Base-by-base conservation (phyloP, 2,888 invertebrate species). In the Ornithoptera priamus region DNA sequence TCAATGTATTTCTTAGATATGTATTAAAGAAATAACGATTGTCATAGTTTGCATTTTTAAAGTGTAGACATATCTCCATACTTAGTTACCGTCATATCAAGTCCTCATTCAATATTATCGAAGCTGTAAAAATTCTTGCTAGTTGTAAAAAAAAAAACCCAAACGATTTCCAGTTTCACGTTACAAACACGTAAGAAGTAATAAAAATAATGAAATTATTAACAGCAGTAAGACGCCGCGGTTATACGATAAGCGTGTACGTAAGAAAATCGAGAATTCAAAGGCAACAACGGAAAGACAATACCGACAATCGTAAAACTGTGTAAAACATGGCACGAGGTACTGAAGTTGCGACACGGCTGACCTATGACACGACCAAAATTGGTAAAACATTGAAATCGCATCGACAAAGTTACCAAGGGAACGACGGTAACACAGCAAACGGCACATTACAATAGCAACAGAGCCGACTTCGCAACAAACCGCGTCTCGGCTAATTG, bases 361-460 rank as follows among this genome's bases (percentile, higher is more conserved):
- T 77, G 74, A 78, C 77, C 77, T 76, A 74, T 75, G 77, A 77
- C 77, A 76, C 72, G 71, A 74, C 75, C 73, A 74, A 77, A 75
- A 78, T 77, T 76, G 77, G 77, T 77, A 77, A 78, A 76, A 75
- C 76, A 75, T 76, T 77, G 72, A 76, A 74, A 76, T 74, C 73
- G 71, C 75, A 68, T 58, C 61, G 68, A 72, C 72, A 69, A 73
- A 30, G 17, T 62, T 62, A 62, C 12, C 18, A 59, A 71, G 12
- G 62, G 20, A 24, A 17, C 10, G 53, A 18, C 50, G 56, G 12
- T 1, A 22, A 36, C 39, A 66, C 30, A 67, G 22, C n/a, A 0
- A 8, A 22, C 15, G 56, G 50, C 70, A 68, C 76, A 69, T 72
- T 15, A 3, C 2, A 1, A 57, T 3, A 30, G 7, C 0, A 0